These are phyloP conservation scores for Lysandra coridon DNA, from an alignment of 2,888 invertebrate species.

Conservation along the genomic window DNA sequence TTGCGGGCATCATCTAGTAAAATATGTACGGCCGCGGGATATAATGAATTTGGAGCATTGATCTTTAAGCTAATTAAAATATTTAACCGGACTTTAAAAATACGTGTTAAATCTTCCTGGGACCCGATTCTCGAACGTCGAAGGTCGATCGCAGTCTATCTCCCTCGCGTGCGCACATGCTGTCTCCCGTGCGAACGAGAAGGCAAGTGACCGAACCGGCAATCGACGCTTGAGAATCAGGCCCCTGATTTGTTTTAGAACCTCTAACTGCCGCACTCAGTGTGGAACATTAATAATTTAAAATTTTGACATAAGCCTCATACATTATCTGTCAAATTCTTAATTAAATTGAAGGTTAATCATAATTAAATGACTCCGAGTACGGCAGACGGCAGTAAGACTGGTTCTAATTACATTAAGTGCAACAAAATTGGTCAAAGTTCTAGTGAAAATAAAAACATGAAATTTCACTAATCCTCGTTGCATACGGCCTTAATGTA, in stretches of 20 bases:
- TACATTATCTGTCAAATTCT: no score
- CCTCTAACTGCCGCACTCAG: not conserved
- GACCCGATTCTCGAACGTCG: not conserved
- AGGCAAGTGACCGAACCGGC: not conserved
- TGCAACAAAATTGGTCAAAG: not conserved
- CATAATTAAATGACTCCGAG: no score
- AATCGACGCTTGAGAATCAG: no score
- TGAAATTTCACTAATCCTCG: no score
- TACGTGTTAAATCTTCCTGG: not conserved
- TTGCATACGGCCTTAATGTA: not conserved
- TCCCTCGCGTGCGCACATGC: not conserved
- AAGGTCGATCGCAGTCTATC: not conserved
- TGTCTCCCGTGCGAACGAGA: not conserved
- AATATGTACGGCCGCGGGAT: not conserved
- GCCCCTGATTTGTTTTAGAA: not conserved
- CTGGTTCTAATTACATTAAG: not conserved
- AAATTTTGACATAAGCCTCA: no score
- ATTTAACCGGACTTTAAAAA: not conserved
- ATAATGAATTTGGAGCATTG: not conserved
- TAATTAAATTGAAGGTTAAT: no score
- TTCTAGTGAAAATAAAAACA: no score
- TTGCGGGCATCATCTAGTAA: no score
- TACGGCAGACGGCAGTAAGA: no score
- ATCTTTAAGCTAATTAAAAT: not conserved
- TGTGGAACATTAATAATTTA: no score